These are phyloP conservation scores for Carassius carassius DNA, from an alignment of 2,113 vertebrate species.

Conservation along the genomic window DNA sequence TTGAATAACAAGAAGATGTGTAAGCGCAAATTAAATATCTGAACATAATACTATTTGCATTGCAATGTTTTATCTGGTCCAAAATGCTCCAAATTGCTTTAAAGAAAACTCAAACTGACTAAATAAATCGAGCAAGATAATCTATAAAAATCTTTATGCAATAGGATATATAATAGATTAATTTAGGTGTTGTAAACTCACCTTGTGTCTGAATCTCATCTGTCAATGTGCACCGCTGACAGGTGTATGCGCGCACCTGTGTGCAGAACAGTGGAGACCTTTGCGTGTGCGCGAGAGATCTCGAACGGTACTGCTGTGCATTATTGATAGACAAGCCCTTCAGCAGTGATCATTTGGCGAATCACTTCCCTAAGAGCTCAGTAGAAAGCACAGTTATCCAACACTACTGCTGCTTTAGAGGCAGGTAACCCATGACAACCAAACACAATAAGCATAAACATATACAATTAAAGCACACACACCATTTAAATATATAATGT, in stretches of 20 bases:
- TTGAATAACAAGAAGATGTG: not conserved
- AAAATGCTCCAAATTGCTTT: not conserved
- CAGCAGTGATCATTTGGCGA: constrained; percentile 63
- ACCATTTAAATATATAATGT: too few relatives aligned
- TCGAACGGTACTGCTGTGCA: constrained; percentile 56
- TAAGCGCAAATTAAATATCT: not conserved
- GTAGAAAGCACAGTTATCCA: not conserved
- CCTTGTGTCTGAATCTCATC: not conserved
- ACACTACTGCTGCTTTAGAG: not conserved
- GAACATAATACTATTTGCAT: not conserved
- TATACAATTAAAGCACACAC: too few relatives aligned
- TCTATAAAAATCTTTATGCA: not conserved
- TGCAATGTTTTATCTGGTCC: not conserved
- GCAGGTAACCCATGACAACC: not conserved
- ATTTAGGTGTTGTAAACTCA: not conserved
- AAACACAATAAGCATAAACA: not conserved
- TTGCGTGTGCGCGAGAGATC: not conserved
- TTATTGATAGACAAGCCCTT: constrained; percentile 71
- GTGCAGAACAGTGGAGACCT: not conserved
- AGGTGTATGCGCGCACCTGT: not conserved
- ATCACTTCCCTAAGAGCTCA: constrained; percentile 18
- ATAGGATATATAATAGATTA: not conserved
- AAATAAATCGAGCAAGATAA: not conserved
- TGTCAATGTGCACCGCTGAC: constrained; percentile 10
- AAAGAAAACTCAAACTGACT: not conserved